Evolutionary conservation across 2,113 vertebrate species (phyloP), one percentile per base, ranked within the genome.

Genomic region (Myotis brandtii): DNA sequence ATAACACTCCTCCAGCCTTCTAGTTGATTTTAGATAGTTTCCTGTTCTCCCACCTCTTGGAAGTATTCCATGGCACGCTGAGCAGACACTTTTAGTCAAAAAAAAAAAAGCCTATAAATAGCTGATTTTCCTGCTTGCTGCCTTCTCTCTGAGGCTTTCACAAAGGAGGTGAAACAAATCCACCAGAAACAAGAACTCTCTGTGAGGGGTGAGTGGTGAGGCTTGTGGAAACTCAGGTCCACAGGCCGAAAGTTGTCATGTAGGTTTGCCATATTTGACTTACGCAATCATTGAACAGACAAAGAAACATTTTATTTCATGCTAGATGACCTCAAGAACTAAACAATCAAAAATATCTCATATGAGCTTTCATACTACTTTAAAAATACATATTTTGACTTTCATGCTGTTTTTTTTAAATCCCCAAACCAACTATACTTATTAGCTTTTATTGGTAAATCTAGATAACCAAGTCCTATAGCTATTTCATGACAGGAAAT

Each of bases 21-120:
- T 75, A 64, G 75, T 89, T 92, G 95, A 93, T 96, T 97, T 98
- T 89, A 98, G 94, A 97, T 89, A 20, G 48, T 77, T 97, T 98
- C 97, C 97, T 97, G 97, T 93, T 95, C 97, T 97, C 97, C 97
- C 93, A 97, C 96, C 87, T 94, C 97, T 97, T 98, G 97, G 96
- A 97, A 94, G 83, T 83, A 67, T 91, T 97, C 97, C 97, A 94
- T 75, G 82, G 91, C 96, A 96, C 48, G 59, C 94, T 87, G 95
- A 97, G 93, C 96, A 96, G 96, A 97, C 91, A 96, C 93, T 97
- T 97, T 97, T 96, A 97, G 95, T 97, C 70, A 86, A 95, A 96
- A 97, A 76, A 48, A 75, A 76, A 50, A 50, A 95, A 0, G 27
- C 80, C 97, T 97, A 97, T 96, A 97, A 97, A 97, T 97, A 97